phyloP scores from a whole-genome alignment of 2,797 vertebrate genomes.

The Falco cherrug region DNA sequence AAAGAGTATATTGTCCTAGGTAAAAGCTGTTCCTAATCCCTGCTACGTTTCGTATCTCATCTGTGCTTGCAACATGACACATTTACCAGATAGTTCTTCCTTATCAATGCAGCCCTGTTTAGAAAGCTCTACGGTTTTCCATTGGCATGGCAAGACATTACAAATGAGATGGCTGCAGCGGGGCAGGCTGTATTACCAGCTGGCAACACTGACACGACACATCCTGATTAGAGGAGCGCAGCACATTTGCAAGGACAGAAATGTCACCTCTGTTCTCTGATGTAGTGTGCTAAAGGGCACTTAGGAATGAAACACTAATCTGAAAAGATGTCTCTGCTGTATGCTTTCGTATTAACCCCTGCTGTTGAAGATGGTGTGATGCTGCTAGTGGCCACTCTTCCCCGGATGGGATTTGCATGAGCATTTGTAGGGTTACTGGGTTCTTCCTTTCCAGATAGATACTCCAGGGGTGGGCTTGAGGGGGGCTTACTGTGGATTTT shows the following conservation, averaged over 20 bases:
- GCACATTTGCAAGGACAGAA: slow-evolving; percentile 4
- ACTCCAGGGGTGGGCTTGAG: not conserved
- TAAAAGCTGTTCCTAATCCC: not conserved
- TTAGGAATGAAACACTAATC: slow-evolving; percentile 16
- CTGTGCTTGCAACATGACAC: not conserved
- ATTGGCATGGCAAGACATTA: not conserved
- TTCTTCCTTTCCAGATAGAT: not conserved
- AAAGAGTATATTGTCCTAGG: not conserved
- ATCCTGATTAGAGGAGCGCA: slow-evolving; percentile 16
- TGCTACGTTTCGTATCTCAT: not conserved
- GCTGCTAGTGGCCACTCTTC: not conserved
- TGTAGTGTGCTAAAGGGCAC: not conserved
- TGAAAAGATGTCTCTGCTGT: not conserved
- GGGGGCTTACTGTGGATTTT: not conserved
- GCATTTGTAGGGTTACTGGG: not conserved
- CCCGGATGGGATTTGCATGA: not conserved
- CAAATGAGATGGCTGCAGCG: not conserved
- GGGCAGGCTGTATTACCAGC: not conserved
- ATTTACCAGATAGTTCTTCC: not conserved
- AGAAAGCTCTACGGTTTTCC: not conserved
- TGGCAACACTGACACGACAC: not conserved
- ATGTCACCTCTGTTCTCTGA: slow-evolving; percentile 20
- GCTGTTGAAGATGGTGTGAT: not conserved
- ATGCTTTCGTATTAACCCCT: not conserved
- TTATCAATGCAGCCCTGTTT: not conserved